phyloP scores from a whole-genome alignment of 2,113 vertebrate genomes.

The Melanerpes aurifrons region DNA sequence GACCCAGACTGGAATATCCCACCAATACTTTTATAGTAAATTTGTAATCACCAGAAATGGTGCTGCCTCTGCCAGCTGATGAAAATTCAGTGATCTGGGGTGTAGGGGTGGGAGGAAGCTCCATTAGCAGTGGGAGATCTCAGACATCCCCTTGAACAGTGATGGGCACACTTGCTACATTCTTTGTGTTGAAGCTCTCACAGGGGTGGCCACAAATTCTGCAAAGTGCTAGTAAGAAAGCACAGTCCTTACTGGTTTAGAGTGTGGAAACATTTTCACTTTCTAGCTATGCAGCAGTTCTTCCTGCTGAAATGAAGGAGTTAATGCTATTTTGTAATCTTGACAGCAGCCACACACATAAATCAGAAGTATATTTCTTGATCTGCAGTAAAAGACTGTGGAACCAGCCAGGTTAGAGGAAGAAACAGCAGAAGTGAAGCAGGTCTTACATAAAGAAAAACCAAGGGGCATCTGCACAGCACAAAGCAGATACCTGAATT shows the following conservation, averaged over 20 bases:
- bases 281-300: background rate
- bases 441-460: background rate
- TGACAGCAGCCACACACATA: background rate
- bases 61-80: background rate
- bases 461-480: background rate
- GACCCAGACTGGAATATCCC: background rate
- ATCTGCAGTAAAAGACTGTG: background rate
- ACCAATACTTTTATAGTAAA: background rate
- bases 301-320: background rate
- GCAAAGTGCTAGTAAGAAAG: background rate
- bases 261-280: background rate
- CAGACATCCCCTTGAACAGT: background rate
- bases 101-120: background rate
- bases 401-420: background rate
- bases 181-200: background rate
- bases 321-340: background rate
- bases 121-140: background rate
- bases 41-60: background rate
- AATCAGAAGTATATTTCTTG: background rate
- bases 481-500: background rate
- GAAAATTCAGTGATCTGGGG: background rate
- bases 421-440: background rate
- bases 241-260: background rate
- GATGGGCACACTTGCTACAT: background rate
- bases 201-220: background rate